Conservation (phyloP, 2,888 invertebrate genomes). For the Stratiomys singularior region DNA sequence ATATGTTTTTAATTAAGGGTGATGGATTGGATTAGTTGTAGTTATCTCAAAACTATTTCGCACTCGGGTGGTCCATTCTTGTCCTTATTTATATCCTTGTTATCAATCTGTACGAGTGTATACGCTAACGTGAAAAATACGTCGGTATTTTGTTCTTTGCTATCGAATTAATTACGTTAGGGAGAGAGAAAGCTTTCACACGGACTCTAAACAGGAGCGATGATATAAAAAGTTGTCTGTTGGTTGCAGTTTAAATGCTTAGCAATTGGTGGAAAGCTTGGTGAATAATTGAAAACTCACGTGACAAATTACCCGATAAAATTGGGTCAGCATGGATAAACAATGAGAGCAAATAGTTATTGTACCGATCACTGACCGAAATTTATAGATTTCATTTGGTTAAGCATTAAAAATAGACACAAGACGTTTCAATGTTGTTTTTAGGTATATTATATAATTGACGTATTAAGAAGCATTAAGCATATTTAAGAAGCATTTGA, state of each 20-base stretch:
- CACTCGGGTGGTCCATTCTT: neutral
- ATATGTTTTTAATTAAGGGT: constrained; percentile 36
- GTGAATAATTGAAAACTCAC: constrained; percentile 25
- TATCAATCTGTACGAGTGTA: constrained; percentile 14
- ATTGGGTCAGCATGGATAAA: constrained; percentile 23
- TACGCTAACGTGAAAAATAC: neutral
- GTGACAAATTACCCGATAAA: constrained; percentile 9
- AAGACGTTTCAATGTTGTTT: too few species aligned
- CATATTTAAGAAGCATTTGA: too few species aligned
- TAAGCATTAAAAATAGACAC: too few species aligned
- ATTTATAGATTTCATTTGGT: too few species aligned
- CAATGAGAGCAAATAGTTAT: neutral
- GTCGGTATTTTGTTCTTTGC: too few species aligned
- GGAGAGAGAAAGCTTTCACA: neutral
- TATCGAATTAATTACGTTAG: too few species aligned
- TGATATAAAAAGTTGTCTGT: neutral
- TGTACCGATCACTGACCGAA: neutral
- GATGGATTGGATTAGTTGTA: constrained; percentile 10
- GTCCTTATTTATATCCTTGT: constrained; percentile 25
- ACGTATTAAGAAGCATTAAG: too few species aligned
- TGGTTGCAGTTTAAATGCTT: neutral
- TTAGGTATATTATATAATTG: too few species aligned
- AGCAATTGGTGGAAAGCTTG: neutral
- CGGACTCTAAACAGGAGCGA: neutral
- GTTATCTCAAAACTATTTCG: neutral